Base-by-base conservation (phyloP, 2,113 vertebrate genomes). In the Ictalurus punctatus region DNA sequence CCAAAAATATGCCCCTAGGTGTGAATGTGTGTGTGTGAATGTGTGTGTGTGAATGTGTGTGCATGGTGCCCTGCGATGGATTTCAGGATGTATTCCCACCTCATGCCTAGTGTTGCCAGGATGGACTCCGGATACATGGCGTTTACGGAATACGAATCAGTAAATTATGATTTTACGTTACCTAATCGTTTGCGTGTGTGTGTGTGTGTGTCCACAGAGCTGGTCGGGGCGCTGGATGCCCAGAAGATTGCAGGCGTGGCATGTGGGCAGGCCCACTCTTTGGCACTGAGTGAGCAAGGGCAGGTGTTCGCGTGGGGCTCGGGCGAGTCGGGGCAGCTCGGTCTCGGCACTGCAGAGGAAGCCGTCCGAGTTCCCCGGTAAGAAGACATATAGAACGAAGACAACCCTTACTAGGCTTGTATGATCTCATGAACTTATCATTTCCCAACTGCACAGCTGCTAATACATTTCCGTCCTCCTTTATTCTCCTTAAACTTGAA, bases 221-320 rank as follows among this genome's bases (percentile, higher is more conserved):
- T 96, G 92, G 97, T 99, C 0, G 95, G 93, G 76, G 96, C 97
- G 23, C 93, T 99, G 94, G 97, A 97, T 0, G 96, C 97, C 69
- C 96, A 99, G 94, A 97, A 97, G 91, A 99, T 99, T 0, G 92
- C 95, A 8, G 96, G 95, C 0, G 96, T 99, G 90, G 97, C 98
- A 0, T 97, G 98, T 10, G 98, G 98, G 23, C 95, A 95, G 91
- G 95, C 96, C 6, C 97, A 99, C 92, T 98, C 95, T 0, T 90
- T 99, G 94, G 98, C 97, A 0, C 95, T 99, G 86, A 99, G 96
- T 0, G 97, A 97, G 91, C 96, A 96, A 90, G 98, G 98, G 80
- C 98, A 98, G 87, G 96, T 99, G 87, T 99, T 97, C 91, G 96
- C 98, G 48, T 99, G 98, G 98, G 98, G 98, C 0, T 95, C 97